phyloP scores from a whole-genome alignment of 2,888 invertebrate species.

The Mystacides longicornis region DNA sequence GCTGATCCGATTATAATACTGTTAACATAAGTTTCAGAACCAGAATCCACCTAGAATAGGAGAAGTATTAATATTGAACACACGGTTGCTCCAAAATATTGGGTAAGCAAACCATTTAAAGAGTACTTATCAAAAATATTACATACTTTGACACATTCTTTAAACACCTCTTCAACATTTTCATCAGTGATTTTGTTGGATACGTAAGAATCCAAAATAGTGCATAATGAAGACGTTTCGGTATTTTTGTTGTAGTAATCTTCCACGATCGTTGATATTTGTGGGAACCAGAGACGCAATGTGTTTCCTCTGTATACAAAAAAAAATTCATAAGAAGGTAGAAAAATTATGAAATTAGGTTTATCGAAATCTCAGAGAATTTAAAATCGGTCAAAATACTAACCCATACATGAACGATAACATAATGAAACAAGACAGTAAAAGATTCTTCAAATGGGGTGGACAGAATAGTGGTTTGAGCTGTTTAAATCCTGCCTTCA shows the following conservation, averaged over 20 bases:
- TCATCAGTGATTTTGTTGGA: slow-evolving; percentile 14
- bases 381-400: slow-evolving; percentile 25
- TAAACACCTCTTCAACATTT: slow-evolving; percentile 6
- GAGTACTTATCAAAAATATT: background rate
- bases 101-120: background rate
- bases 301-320: slow-evolving; percentile 59
- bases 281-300: slow-evolving; percentile 79
- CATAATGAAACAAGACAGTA: slow-evolving; percentile 57
- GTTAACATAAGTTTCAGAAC: slow-evolving; percentile 59
- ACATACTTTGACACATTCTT: slow-evolving; percentile 18
- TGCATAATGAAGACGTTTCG: slow-evolving; percentile 31
- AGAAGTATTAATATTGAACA: background rate
- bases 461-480: slow-evolving; percentile 57
- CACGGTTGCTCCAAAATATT: background rate
- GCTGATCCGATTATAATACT: slow-evolving; percentile 59
- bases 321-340: background rate
- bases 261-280: slow-evolving; percentile 66
- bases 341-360: background rate
- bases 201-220: slow-evolving; percentile 28
- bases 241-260: slow-evolving; percentile 34
- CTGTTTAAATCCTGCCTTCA: slow-evolving; percentile 54
- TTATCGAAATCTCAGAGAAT: background rate
- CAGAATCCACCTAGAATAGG: slow-evolving; percentile 37
- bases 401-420: slow-evolving; percentile 61
- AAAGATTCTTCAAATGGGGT: slow-evolving; percentile 53